Evolutionary conservation across 2,888 invertebrate species (phyloP), one percentile per base, ranked within the genome.

Genomic region (Amphipyra tragopoginis): DNA sequence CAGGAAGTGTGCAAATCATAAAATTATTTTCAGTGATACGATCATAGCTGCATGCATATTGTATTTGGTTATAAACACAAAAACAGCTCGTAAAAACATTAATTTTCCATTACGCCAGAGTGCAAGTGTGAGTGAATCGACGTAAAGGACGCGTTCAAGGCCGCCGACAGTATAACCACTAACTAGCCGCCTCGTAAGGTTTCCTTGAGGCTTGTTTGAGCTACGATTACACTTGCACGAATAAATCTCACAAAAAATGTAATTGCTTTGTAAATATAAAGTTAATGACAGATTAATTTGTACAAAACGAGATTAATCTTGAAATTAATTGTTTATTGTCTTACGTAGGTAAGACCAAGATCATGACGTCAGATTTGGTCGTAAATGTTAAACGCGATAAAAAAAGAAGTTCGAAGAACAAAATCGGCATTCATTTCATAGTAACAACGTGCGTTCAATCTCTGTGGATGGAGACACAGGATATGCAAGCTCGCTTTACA

Each of bases 31-130:
- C 45, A 34, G 47, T 34, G 15, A 36, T n/a, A 14, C 14, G n/a
- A 40, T 26, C 43, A 47, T 38, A n/a, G 45, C 48, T 53, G 26
- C 39, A 10, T 10, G 45, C 29, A 39, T 42, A 45, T 47, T 21
- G 40, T 65, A 45, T 39, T 53, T 45, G 13, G 38, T 49, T 45
- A 59, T 47, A 47, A 50, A 58, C 40, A 51, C 47, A 54, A 56
- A 55, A 72, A 49, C 38, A 7, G 7, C 9, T 33, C 8, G 13
- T 14, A 11, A 45, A 57, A 58, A 55, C 43, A 44, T 44, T 29
- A 63, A 44, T 63, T 67, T 57, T 74, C 54, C 40, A 67, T 56
- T 63, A 73, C 47, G 65, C 36, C 42, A 49, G 5, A 45, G 13
- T 29, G 36, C 15, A 21, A 7, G 9, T 50, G 33, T 63, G 56